A percentile compares a stretch with the other conserved stretches of the same genome.
Evolutionary conservation across 2,797 vertebrate genomes (phyloP).

Genomic region (Mycteria americana): DNA sequence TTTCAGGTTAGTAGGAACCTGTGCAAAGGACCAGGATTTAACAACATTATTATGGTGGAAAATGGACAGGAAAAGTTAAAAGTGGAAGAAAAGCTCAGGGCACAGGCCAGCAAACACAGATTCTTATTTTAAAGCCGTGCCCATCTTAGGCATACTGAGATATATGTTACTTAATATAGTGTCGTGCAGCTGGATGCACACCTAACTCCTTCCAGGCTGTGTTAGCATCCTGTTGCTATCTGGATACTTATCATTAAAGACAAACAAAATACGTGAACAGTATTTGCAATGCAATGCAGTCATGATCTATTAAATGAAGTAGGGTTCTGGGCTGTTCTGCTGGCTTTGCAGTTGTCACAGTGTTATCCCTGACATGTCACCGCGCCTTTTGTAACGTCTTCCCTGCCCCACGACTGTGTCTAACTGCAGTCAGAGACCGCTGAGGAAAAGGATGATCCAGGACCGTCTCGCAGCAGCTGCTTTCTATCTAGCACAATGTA

Average conservation of each 20-base stretch:
- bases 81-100: neutral
- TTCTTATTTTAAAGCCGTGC: neutral
- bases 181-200: neutral
- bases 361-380: accelerated
- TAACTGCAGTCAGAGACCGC: neutral
- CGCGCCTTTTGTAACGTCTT: neutral
- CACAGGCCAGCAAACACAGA: neutral
- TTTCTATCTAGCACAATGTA: neutral
- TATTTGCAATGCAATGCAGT: neutral
- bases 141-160: neutral
- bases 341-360: neutral
- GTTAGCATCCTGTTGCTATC: neutral
- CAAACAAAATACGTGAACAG: neutral
- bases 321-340: neutral
- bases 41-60: neutral
- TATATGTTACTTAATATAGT: neutral
- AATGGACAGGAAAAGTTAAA: neutral
- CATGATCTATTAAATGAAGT: neutral
- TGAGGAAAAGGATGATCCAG: neutral
- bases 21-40: neutral
- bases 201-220: neutral
- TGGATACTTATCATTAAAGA: neutral
- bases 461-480: neutral
- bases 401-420: neutral
- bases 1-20: neutral